Base-by-base conservation (phyloP, 2,797 vertebrate species). In the Silurus aristotelis region DNA sequence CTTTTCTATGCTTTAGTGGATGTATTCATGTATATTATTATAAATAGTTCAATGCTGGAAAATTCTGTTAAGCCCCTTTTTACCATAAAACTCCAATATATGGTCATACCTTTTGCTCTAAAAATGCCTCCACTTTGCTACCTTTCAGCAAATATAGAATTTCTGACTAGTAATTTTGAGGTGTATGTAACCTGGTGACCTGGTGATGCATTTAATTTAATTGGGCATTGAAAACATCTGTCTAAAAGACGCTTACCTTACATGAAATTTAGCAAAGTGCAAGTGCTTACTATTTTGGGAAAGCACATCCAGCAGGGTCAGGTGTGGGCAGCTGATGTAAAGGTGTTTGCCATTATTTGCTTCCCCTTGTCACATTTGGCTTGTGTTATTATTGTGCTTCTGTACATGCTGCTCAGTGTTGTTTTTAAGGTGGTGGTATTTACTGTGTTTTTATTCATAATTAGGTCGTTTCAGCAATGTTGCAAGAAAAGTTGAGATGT, bases 141-240 rank as follows among this genome's bases (percentile, higher is more conserved):
- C 27, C 20, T 64, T 64, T 63, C 20, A 43, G 6, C 60, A 64
- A 64, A n/a, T 80, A 48, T 2, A 46, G 13, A 31, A 17, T 60
- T 2, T 17, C 38, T 64, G 46, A 9, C 6, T 10, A 48, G 60
- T 64, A 10, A 80, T 64, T 48, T 17, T 1, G 60, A 46, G 8
- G 14, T 38, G 46, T 80, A 20, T 60, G 8, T 77, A 60, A 55
- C 72, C 25, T 12, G 0, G 13, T 79, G 61, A 64, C 77, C 22
- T 64, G 38, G 60, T n/a, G 77, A 80, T 64, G 77, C 61, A 64
- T 80, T 80, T 63, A 25, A 20, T 80, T 19, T 64, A 80, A 64
- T 64, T n/a, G 6, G 13, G 38, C 55, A 31, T 38, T 60, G 55
- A 60, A 77, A 60, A 20, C 48, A 52, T 77, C 25, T 31, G 20